Evolutionary conservation across 1,140 invertebrate genomes (phyloP).

Genomic region (Dendrolimus punctatus): DNA sequence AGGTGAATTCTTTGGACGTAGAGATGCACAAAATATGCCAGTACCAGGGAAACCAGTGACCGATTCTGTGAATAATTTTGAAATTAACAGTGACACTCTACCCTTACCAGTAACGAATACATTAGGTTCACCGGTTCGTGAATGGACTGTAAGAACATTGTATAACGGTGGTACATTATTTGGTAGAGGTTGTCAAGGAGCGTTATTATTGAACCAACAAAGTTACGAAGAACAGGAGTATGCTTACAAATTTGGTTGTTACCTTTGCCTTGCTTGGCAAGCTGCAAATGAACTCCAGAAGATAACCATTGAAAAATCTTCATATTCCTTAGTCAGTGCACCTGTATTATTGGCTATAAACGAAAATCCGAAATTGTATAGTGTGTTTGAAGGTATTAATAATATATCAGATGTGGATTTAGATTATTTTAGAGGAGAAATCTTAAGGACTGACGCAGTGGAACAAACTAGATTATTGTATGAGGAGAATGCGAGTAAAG

Average conservation of each 20-base stretch:
- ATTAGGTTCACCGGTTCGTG: constrained; percentile 76
- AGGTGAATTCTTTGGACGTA: constrained; percentile 85
- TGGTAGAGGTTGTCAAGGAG: constrained; percentile 87
- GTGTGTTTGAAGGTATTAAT: constrained; percentile 75
- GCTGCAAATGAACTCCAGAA: constrained; percentile 75
- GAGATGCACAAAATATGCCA: constrained; percentile 84
- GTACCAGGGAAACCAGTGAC: constrained; percentile 74
- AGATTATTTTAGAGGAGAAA: constrained; percentile 40
- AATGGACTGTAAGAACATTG: constrained; percentile 86
- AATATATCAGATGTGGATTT: constrained; percentile 78
- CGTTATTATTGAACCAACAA: constrained; percentile 83
- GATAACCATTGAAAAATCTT: constrained; percentile 67
- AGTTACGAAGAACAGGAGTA: constrained; percentile 74
- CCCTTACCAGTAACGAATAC: constrained; percentile 68
- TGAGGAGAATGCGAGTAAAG: constrained; percentile 43
- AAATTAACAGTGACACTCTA: constrained; percentile 43
- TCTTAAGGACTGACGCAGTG: constrained; percentile 47
- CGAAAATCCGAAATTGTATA: constrained; percentile 76
- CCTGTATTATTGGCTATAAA: constrained; percentile 87
- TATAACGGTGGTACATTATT: constrained; percentile 84
- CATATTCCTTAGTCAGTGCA: constrained; percentile 77
- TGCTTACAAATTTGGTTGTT: constrained; percentile 88
- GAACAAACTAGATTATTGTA: constrained; percentile 45
- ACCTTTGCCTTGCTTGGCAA: constrained; percentile 89
- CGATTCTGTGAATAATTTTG: constrained; percentile 27